These are phyloP conservation scores for Pluvialis apricaria DNA, from an alignment of 2,113 vertebrate genomes.

Conservation along the genomic window DNA sequence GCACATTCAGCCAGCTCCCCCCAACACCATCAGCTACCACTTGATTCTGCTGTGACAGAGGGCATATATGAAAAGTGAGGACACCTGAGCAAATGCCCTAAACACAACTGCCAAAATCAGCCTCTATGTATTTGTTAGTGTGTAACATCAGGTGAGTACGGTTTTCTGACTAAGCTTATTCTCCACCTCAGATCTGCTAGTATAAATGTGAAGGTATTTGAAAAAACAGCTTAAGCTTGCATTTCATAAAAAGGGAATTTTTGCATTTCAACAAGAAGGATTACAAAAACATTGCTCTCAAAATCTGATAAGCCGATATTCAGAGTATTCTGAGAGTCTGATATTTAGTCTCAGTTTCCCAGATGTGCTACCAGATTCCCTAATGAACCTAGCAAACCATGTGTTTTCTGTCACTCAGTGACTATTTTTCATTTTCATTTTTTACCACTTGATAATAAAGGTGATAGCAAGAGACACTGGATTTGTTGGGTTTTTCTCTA, in stretches of 20 bases:
- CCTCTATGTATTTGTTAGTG: not conserved
- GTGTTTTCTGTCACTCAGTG: not conserved
- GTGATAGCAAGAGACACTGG: not conserved
- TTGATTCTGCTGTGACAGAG: not conserved
- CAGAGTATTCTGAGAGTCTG: not conserved
- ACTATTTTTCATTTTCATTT: not conserved
- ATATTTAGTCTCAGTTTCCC: not conserved
- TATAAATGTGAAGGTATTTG: not conserved
- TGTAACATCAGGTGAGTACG: not conserved
- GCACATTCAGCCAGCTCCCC: not conserved
- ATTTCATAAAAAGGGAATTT: not conserved
- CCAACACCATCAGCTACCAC: not conserved
- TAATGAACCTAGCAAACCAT: not conserved
- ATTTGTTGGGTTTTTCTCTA: not conserved
- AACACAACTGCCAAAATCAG: not conserved
- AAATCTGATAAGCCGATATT: not conserved
- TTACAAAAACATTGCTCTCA: not conserved
- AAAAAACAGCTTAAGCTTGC: not conserved
- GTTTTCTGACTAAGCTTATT: not conserved
- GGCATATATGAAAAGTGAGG: not conserved
- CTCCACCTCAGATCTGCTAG: not conserved
- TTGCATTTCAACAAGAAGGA: not conserved
- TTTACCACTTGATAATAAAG: not conserved
- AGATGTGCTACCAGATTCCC: not conserved
- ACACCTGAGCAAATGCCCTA: not conserved